These are phyloP conservation scores for Myotis brandtii DNA, from an alignment of 2,113 vertebrate species.

Conservation along the genomic window DNA sequence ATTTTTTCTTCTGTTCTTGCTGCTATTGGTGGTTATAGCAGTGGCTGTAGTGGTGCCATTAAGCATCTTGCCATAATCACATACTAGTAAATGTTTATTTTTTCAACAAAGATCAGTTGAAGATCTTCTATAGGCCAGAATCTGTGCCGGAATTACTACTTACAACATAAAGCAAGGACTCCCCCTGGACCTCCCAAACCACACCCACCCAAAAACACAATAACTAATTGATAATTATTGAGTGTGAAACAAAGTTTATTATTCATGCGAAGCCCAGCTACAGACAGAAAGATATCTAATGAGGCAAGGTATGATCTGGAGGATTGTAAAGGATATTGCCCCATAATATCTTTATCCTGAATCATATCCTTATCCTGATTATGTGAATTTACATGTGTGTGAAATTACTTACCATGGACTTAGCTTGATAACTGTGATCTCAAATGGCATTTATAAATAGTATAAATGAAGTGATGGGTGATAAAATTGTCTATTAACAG, in stretches of 20 bases:
- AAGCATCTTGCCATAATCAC: not conserved
- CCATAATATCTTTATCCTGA: not conserved
- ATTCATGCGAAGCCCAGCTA: not conserved
- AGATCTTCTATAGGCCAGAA: not conserved
- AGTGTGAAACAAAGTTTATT: not conserved
- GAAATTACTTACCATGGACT: slow-evolving; percentile 61
- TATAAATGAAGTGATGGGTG: slow-evolving; percentile 58
- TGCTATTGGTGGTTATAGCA: not conserved
- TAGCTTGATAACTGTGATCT: slow-evolving; percentile 60
- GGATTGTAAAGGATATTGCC: not conserved
- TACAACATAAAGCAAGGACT: not conserved
- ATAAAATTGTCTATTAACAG: slow-evolving; percentile 54
- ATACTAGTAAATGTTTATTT: not conserved
- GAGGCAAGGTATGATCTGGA: not conserved
- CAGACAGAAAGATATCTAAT: not conserved
- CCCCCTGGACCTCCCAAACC: not conserved
- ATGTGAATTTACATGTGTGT: slow-evolving; percentile 19
- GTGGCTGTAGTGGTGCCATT: not conserved
- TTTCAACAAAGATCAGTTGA: not conserved
- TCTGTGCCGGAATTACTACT: not conserved
- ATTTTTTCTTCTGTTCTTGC: slow-evolving; percentile 2
- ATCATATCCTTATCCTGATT: slow-evolving; percentile 28
- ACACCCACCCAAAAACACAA: not conserved
- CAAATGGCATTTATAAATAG: slow-evolving; percentile 45
- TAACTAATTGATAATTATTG: not conserved